These are phyloP conservation scores for Gymnoscelis rufifasciata DNA, from an alignment of 2,888 invertebrate species.

Conservation along the genomic window DNA sequence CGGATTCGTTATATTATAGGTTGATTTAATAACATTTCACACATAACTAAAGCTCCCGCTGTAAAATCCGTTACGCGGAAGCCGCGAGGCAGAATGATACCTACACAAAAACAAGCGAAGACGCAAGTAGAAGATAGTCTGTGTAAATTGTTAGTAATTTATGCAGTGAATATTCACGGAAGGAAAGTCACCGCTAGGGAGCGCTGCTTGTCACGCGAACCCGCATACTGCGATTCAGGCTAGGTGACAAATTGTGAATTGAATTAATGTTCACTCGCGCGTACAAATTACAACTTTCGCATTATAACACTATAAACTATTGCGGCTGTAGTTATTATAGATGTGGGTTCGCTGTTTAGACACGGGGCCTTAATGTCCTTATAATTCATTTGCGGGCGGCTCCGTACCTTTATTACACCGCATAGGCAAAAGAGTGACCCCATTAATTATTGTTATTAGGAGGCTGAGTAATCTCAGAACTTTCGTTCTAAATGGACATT, in stretches of 20 bases:
- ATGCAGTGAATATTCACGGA: conserved; percentile 64
- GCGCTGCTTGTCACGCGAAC: conserved; percentile 62
- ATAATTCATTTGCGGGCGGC: conserved; percentile 16
- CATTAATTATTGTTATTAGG: background rate
- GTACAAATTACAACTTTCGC: conserved; percentile 54
- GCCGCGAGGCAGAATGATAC: no score
- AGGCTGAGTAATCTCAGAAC: no score
- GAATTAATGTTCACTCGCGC: conserved; percentile 65
- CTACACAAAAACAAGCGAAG: background rate
- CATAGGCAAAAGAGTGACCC: conserved; percentile 3
- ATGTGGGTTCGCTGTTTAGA: conserved; percentile 18
- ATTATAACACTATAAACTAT: conserved; percentile 37
- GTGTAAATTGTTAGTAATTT: conserved; percentile 57
- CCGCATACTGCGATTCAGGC: conserved; percentile 64
- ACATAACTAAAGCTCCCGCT: no score
- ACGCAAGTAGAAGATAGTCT: conserved; percentile 15
- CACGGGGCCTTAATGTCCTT: background rate
- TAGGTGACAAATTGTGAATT: conserved; percentile 73
- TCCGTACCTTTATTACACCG: conserved; percentile 5
- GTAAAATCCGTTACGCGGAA: no score
- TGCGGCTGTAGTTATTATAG: conserved; percentile 21
- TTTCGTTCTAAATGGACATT: no score
- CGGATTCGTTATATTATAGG: no score
- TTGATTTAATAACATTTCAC: no score
- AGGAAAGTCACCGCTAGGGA: conserved; percentile 37